Base-by-base conservation (phyloP, 2,888 invertebrate genomes). In the Branchellion lobata region DNA sequence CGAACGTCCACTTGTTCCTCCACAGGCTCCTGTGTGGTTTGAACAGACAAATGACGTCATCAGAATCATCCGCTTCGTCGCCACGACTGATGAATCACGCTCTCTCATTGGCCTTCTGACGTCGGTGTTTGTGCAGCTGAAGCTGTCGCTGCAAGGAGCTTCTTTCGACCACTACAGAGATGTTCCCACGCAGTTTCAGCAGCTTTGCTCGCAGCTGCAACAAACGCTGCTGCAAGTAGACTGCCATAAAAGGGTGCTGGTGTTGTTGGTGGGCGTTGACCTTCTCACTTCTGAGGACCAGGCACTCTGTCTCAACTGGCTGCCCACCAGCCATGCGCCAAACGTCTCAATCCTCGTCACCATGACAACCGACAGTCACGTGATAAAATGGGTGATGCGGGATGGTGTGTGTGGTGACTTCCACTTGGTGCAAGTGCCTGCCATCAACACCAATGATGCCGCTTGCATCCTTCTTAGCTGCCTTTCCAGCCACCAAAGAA, bases 271-370 rank as follows among this genome's bases (percentile, higher is more conserved):
- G 33, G 80, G 81, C 27, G 53, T 84, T 5, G 81, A 84, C 53
- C 79, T 80, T 65, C 78, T 84, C 11, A 79, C 73, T 24, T 76
- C 82, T 1, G 79, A 82, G 29, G 80, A 81, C 80, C 75, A 80
- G 24, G 81, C 82, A 1, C 79, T 82, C 61, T 31, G 76, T 27
- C 78, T 83, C 31, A 53, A 80, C 65, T 87, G 81, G 86, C 84
- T 84, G 82, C 84, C 80, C 18, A 84, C 21, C 81, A 83, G 53
- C 1, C 81, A 87, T 47, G 84, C 83, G 8, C 75, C 81, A n/a
- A 86, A 87, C 82, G 84, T 86, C 0, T 86, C 86, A 82, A 81
- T 87, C 2, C 81, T 87, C 53, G 57, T 86, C 5, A 84, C 85
- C 18, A 84, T 84, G 3, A 81, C 84, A 24, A 81, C 84, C 3